Base-by-base conservation (phyloP, 2,888 invertebrate genomes). In the Drosophila rubida region DNA sequence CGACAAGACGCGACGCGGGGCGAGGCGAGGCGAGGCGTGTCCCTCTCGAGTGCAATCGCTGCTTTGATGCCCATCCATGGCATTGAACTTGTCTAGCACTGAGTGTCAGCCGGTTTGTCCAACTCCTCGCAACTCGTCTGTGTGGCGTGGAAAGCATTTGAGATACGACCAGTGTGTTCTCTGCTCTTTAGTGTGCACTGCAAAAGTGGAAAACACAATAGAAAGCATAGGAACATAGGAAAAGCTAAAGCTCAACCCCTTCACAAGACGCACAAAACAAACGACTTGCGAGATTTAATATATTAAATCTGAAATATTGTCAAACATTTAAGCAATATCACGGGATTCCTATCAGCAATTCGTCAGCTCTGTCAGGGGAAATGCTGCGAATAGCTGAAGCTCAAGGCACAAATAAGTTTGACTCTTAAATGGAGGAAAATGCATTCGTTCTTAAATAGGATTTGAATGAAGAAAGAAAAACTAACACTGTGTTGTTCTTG, bases 81-180 rank as follows among this genome's bases (percentile, higher is more conserved):
- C 86, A 84, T 85, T 87, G 83, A 84, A 87, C 85, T 87, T 84
- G 87, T 87, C 87, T 80, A 80, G 70, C 61, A 57, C 50, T 75
- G 80, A 80, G 80, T 80, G 80, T 80, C 72, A 72, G 81, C 75
- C 82, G 77, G 75, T 75, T 76, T 76, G 84, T 83, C 80, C 83
- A 83, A 75, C 84, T 66, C 62, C 64, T 48, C 54, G 60, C 45
- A 53, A n/a, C 32, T 32, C 30, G 32, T 49, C 63, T 46, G 70
- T 73, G 75, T 73, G 75, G 70, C 25, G 75, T 73, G 60, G 70
- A 73, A 73, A 75, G 70, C 57, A 75, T 75, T 75, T 73, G 23
- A 59, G 75, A 54, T 68, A 57, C 35, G 35, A 37, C 35, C 32
- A 32, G 32, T 11, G 45, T 74, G 46, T 25, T 19, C 32, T 32